Percentiles rank a stretch among this genome's conserved stretches.
phyloP scores from a whole-genome alignment of 2,888 invertebrate species.

The Drosophila fulvimacula region DNA sequence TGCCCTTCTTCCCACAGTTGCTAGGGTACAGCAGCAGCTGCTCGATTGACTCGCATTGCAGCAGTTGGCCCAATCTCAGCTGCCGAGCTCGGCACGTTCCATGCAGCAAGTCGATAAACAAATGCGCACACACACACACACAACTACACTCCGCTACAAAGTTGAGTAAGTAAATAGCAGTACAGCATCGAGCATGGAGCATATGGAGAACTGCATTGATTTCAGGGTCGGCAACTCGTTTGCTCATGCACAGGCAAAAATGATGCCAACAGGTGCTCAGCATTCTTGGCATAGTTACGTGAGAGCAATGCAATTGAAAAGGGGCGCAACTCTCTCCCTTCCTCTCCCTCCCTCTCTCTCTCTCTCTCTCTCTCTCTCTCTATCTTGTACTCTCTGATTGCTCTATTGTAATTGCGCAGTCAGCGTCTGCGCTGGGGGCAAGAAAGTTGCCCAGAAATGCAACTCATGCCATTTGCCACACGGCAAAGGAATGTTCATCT shows the following conservation, averaged over 20 bases:
- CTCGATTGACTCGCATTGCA: slow-evolving; percentile 35
- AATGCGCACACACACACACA: slow-evolving; percentile 6
- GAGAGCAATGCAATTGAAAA: slow-evolving; percentile 29
- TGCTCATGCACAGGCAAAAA: slow-evolving; percentile 44
- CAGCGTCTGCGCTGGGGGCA: slow-evolving; percentile 15
- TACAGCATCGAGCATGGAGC: slow-evolving; percentile 4
- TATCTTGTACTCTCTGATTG: slow-evolving; percentile 60
- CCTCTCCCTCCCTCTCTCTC: background rate
- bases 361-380: background rate
- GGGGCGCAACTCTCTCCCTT: background rate
- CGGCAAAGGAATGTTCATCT: background rate
- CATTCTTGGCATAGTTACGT: slow-evolving; percentile 75
- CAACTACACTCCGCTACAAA: slow-evolving; percentile 8
- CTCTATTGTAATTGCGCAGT: slow-evolving; percentile 63
- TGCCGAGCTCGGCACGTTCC: slow-evolving; percentile 46
- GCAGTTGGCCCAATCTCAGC: slow-evolving; percentile 24
- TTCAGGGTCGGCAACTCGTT: slow-evolving; percentile 72
- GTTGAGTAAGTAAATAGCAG: background rate
- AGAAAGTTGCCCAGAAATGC: slow-evolving; percentile 21
- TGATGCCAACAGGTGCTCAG: slow-evolving; percentile 74
- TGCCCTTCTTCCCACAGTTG: background rate
- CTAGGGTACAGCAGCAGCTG: slow-evolving; percentile 45
- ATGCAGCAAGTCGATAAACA: slow-evolving; percentile 30
- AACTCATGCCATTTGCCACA: slow-evolving; percentile 23
- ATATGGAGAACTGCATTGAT: slow-evolving; percentile 51